Percentiles rank a stretch among this genome's conserved stretches.
phyloP scores from a whole-genome alignment of 2,888 invertebrate species.

The Athalia cordata region DNA sequence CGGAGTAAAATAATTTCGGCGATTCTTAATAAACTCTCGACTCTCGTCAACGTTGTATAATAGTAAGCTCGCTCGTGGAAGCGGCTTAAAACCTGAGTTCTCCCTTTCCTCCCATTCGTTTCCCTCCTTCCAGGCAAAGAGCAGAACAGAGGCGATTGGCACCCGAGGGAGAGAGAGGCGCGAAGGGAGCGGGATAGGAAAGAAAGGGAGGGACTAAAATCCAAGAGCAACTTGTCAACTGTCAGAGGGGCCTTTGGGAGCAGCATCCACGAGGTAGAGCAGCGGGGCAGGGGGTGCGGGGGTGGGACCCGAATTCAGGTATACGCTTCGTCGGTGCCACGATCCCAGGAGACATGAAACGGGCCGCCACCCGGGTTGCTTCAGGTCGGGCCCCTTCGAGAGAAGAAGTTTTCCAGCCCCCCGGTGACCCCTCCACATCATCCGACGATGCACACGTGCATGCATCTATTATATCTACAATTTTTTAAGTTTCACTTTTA shows the following conservation, averaged over 20 bases:
- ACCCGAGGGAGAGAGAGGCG: background rate
- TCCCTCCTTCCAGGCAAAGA: background rate
- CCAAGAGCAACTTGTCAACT: slow-evolving; percentile 49
- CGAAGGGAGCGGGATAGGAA: background rate
- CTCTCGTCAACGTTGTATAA: no score
- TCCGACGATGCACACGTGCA: background rate
- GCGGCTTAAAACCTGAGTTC: no score
- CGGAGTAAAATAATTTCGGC: no score
- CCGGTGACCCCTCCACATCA: background rate
- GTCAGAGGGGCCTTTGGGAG: slow-evolving; percentile 48
- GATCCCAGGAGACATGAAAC: slow-evolving; percentile 46
- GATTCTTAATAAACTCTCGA: no score
- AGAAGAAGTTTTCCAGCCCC: slow-evolving; percentile 19
- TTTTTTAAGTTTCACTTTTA: background rate
- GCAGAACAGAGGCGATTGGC: background rate
- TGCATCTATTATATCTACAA: background rate
- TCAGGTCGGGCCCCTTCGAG: slow-evolving; percentile 31
- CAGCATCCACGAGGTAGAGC: slow-evolving; percentile 34
- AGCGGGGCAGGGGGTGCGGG: slow-evolving; percentile 38
- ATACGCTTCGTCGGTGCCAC: slow-evolving; percentile 41
- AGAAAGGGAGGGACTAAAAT: slow-evolving; percentile 42
- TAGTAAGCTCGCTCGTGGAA: no score
- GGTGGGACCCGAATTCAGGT: slow-evolving; percentile 44
- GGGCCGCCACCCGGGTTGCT: slow-evolving; percentile 45
- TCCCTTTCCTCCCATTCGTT: no score